Percentiles rank a stretch among this genome's conserved stretches.
phyloP scores from a whole-genome alignment of 2,113 vertebrate genomes.

The Pica pica region DNA sequence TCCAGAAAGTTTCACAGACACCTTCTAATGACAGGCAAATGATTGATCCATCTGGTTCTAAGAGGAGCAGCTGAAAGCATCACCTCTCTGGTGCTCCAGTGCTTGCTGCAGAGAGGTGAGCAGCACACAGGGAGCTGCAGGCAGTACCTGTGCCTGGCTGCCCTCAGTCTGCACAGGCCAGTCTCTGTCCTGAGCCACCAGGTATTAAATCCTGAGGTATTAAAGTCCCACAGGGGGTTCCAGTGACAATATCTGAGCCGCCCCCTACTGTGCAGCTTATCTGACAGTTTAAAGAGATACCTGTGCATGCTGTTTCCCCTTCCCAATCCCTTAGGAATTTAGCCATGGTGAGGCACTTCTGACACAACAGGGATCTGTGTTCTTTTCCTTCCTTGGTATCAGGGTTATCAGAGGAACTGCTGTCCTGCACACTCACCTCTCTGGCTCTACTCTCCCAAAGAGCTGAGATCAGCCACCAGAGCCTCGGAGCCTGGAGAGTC shows the following conservation, averaged over 20 bases:
- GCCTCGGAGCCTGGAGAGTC: neutral
- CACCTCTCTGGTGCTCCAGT: neutral
- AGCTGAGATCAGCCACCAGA: neutral
- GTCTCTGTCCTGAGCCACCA: neutral
- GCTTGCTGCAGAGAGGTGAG: neutral
- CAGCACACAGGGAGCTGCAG: neutral
- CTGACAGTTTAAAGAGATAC: neutral
- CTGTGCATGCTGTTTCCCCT: neutral
- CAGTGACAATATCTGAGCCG: neutral
- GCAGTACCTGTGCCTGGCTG: neutral
- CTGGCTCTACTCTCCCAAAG: neutral
- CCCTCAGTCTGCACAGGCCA: accelerated
- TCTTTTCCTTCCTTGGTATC: neutral
- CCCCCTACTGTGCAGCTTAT: neutral
- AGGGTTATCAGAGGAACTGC: neutral
- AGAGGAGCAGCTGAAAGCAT: neutral
- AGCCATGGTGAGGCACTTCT: neutral
- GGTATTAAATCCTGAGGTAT: neutral
- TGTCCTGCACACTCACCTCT: neutral
- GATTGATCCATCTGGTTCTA: neutral
- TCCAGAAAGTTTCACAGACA: neutral
- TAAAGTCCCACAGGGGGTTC: neutral
- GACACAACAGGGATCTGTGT: neutral
- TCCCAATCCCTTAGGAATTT: neutral
- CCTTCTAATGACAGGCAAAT: neutral